A percentile compares a stretch with the other conserved stretches of the same genome.
Evolutionary conservation across 2,113 vertebrate genomes (phyloP).

Genomic region (Oreochromis tanganicae): DNA sequence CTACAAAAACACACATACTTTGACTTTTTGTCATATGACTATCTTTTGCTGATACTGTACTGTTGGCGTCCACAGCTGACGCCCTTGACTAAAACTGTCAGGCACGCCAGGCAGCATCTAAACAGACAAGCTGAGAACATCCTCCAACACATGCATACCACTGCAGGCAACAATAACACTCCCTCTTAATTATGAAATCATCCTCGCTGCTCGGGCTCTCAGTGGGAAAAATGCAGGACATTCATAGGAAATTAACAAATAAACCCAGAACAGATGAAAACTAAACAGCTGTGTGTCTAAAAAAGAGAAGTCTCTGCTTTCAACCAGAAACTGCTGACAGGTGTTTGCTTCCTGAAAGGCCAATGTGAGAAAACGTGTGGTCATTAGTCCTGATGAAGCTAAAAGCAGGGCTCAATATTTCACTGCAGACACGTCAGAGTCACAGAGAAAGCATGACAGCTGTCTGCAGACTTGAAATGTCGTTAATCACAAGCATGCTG

Average conservation of each 20-base stretch:
- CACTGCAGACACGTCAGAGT: background rate
- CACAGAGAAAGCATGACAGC: constrained; percentile 22
- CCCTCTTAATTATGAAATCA: constrained; percentile 6
- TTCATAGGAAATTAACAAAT: background rate
- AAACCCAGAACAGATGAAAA: background rate
- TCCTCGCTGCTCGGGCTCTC: background rate
- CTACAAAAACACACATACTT: background rate
- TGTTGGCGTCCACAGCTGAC: background rate
- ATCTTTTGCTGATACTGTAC: background rate
- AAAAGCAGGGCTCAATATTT: background rate
- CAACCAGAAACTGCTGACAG: background rate
- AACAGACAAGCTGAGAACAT: background rate
- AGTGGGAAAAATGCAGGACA: constrained; percentile 11
- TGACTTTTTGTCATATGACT: background rate
- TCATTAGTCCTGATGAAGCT: constrained; percentile 2
- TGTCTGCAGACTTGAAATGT: constrained; percentile 10
- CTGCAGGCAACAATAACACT: background rate
- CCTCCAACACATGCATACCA: background rate
- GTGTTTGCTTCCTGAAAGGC: background rate
- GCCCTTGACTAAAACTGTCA: background rate
- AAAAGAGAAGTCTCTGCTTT: background rate
- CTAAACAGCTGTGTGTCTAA: constrained; percentile 6
- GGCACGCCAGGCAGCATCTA: background rate
- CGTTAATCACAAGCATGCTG: constrained; percentile 6
- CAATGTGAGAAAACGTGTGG: background rate